Percentiles rank a stretch among this genome's conserved stretches.
phyloP scores from a whole-genome alignment of 2,888 invertebrate species.

The Ecdyonurus torrentis region DNA sequence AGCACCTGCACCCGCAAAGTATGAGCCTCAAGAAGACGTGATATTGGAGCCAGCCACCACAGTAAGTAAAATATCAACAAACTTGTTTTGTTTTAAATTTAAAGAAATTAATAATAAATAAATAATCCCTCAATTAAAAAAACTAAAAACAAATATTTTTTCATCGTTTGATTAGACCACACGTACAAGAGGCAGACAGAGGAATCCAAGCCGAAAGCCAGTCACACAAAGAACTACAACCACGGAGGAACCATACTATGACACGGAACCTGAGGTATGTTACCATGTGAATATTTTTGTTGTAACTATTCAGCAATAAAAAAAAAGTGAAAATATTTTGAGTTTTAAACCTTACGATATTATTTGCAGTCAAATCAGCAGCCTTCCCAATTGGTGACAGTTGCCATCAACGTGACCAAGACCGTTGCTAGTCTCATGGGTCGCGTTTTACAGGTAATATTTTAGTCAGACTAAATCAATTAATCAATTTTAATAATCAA shows the following conservation, averaged over 20 bases:
- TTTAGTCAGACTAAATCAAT: neutral
- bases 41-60: neutral
- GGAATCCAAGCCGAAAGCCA: neutral
- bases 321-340: neutral
- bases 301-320: neutral
- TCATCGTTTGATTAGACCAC: neutral
- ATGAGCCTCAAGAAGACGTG: neutral
- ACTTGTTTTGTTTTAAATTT: too few species aligned
- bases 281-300: neutral
- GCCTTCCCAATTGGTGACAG: neutral
- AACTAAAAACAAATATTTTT: neutral
- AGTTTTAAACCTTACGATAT: too few species aligned
- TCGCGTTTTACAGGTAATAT: neutral
- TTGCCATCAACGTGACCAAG: constrained; percentile 1
- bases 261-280: neutral
- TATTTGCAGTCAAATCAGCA: neutral
- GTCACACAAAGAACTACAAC: neutral
- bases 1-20: neutral
- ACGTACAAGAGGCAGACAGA: neutral
- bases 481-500: neutral
- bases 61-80: too few species aligned
- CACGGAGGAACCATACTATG: neutral
- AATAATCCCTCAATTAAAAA: neutral
- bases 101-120: too few species aligned
- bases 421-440: neutral